A percentile compares a stretch with the other conserved stretches of the same genome.
Evolutionary conservation across 2,888 invertebrate genomes (phyloP).

Genomic region (Eumacrocentrus americanus): DNA sequence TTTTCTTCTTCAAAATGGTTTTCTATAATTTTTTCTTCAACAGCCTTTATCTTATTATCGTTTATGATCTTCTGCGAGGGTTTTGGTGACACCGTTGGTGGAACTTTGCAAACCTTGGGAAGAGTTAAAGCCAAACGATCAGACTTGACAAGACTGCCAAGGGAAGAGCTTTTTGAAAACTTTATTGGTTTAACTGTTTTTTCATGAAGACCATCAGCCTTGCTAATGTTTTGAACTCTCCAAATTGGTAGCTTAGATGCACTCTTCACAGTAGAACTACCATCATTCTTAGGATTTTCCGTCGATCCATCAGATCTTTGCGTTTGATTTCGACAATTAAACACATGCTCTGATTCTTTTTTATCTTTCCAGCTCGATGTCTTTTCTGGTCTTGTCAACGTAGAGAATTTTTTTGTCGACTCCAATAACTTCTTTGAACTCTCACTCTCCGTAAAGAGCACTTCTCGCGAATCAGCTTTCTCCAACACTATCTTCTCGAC

Average conservation of each 20-base stretch:
- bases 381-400: neutral
- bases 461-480: slow-evolving; percentile 41
- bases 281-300: slow-evolving; percentile 15
- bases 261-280: slow-evolving; percentile 11
- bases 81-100: slow-evolving; percentile 39
- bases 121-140: slow-evolving; percentile 20
- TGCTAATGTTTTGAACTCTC: slow-evolving; percentile 32
- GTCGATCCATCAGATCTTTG: neutral
- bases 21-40: too few relatives aligned
- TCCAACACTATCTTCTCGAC: slow-evolving; percentile 47
- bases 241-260: slow-evolving; percentile 33
- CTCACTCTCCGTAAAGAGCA: slow-evolving; percentile 44
- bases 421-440: slow-evolving; percentile 38
- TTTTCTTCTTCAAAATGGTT: too few relatives aligned
- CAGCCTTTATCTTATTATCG: neutral
- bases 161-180: slow-evolving; percentile 40
- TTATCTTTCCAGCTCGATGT: neutral
- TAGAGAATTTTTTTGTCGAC: slow-evolving; percentile 26
- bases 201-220: slow-evolving; percentile 25
- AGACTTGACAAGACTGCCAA: slow-evolving; percentile 37
- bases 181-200: slow-evolving; percentile 42
- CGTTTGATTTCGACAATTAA: neutral
- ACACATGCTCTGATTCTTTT: neutral
- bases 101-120: slow-evolving; percentile 33
- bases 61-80: slow-evolving; percentile 31